Base-by-base conservation (phyloP, 1,140 invertebrate genomes). In the Octopus sinensis region DNA sequence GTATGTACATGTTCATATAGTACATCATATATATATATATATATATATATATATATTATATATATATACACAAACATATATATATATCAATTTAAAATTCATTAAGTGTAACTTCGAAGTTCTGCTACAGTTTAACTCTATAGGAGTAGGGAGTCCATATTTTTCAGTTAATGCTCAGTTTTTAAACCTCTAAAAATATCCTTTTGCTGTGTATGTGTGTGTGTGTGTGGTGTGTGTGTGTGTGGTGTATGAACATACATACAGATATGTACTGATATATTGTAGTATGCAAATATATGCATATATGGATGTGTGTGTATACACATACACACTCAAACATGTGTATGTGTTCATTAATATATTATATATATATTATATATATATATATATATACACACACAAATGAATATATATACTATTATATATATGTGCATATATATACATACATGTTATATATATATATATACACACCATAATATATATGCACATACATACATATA, bases 381-480 rank as follows among this genome's bases (percentile, higher is more conserved):
- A 76, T 23, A 76, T 23, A 76, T 51, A 23, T 51, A 76, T 76
- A 76, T 51, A 76, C 75, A 76, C 23, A 76, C 23, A 76, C 23
- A 76, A 7, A 76, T 23, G 23, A 9, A 76, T 51, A 76, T 23
- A 76, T 23, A 76, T 23, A 76, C 9, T 9, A 7, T 7, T 23
- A 76, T 52, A 76, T 23, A 30, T 17, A 62, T 17, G 3, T 17
- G 56, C 56, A 10, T 62, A 17, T 3, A 62, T 10, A 1, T 3
- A 62, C 3, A 62, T 10, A 17, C 56, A 62, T 10, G 3, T 1
- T 1, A 17, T 62, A 62, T 62, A 10, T 62, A 62, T 62, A 17
- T 62, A 17, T 3, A 62, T 62, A 17, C 9, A 17, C 3, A 17
- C 3, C 9, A 62, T 62, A 62, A 62, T 62, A 62, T 62, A 9